phyloP scores from a whole-genome alignment of 2,888 invertebrate species.

The Eulithis testata region DNA sequence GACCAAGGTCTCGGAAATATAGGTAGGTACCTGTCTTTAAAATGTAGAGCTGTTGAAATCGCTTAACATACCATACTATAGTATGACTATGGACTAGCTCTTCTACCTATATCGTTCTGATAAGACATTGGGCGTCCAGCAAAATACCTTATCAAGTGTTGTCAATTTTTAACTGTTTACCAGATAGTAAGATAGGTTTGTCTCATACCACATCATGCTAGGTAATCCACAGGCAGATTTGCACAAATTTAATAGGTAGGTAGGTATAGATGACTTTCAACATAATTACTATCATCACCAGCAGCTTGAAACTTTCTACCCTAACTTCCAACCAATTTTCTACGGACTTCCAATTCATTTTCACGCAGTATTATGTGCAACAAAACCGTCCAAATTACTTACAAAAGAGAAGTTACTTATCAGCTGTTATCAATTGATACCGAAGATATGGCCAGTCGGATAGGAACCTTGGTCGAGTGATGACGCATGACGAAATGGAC shows the following conservation, averaged over 20 bases:
- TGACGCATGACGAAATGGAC: slow-evolving; percentile 73
- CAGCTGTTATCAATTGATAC: slow-evolving; percentile 69
- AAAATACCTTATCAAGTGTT: slow-evolving; percentile 1
- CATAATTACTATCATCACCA: no score
- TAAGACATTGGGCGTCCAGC: not conserved
- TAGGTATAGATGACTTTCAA: not conserved
- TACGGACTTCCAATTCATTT: slow-evolving; percentile 5
- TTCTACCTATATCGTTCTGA: not conserved
- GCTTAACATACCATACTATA: not conserved
- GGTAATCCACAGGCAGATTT: not conserved
- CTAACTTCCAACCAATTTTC: slow-evolving; percentile 6
- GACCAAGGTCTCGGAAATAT: slow-evolving; percentile 13
- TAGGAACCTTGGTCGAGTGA: slow-evolving; percentile 60
- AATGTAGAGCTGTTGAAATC: not conserved
- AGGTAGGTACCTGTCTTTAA: not conserved
- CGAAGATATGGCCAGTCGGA: slow-evolving; percentile 58
- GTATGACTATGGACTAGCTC: not conserved
- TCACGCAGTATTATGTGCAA: slow-evolving; percentile 20
- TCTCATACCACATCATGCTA: not conserved
- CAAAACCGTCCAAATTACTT: slow-evolving; percentile 37
- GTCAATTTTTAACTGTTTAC: slow-evolving; percentile 2
- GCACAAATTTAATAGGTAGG: not conserved
- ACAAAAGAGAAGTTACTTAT: slow-evolving; percentile 50
- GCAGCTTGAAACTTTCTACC: no score
- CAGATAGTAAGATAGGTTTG: not conserved